phyloP scores from a whole-genome alignment of 2,888 invertebrate genomes.

The Uropetala carovei region DNA sequence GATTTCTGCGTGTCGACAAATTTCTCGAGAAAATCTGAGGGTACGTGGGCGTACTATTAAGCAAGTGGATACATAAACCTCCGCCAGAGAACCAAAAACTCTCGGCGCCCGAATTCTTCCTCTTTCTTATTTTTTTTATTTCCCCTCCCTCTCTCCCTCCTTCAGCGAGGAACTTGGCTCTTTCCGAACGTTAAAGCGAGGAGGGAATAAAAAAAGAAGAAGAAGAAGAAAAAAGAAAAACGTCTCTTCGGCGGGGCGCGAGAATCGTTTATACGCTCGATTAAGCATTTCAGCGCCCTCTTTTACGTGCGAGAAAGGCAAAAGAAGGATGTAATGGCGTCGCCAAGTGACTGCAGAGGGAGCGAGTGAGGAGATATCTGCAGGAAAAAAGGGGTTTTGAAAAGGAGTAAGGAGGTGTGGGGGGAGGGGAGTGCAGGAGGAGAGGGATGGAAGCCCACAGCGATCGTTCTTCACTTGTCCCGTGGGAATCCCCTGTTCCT shows the following conservation, averaged over 20 bases:
- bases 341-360: neutral
- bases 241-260: neutral
- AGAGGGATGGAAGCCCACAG: neutral
- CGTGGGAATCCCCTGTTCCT: neutral
- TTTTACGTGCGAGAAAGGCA: neutral
- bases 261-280: conserved; percentile 19
- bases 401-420: too few species aligned
- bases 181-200: neutral
- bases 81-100: neutral
- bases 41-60: conserved; percentile 10
- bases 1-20: too few species aligned
- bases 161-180: neutral
- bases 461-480: conserved; percentile 42
- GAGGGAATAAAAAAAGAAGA: too few species aligned
- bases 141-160: neutral
- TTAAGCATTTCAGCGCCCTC: conserved; percentile 18
- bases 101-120: neutral
- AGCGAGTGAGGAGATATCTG: too few species aligned
- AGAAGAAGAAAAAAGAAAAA: neutral
- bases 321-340: neutral
- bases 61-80: conserved; percentile 23
- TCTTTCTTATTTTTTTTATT: too few species aligned
- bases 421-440: neutral
- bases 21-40: too few species aligned
- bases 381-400: too few species aligned